Evolutionary conservation across 1,140 invertebrate genomes (phyloP).

Genomic region (Caerostris darwini): DNA sequence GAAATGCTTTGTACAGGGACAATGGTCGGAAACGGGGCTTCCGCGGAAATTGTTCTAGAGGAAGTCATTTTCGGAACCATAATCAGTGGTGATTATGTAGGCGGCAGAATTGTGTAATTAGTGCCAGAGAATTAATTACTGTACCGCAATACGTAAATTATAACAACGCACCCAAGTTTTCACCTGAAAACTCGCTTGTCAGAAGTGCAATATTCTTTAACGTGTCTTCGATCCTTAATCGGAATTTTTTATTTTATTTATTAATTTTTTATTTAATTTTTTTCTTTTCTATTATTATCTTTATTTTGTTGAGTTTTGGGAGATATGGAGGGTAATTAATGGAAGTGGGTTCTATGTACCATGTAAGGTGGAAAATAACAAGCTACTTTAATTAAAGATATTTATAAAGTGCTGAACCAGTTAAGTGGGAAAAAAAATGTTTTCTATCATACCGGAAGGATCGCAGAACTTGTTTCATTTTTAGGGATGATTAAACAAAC

Average conservation of each 20-base stretch:
- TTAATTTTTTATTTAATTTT: background rate
- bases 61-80: constrained; percentile 70
- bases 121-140: constrained; percentile 40
- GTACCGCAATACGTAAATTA: constrained; percentile 32
- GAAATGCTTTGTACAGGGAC: constrained; percentile 65
- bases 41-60: constrained; percentile 57
- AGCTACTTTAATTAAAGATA: constrained; percentile 29
- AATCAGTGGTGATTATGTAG: constrained; percentile 74
- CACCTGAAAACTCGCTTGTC: constrained; percentile 15
- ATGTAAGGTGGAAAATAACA: constrained; percentile 22
- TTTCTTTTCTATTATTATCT: background rate
- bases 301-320: constrained; percentile 2
- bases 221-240: constrained; percentile 15
- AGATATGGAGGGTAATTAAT: constrained; percentile 19
- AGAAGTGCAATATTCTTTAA: background rate
- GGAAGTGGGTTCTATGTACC: background rate
- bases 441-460: background rate
- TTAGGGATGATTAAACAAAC: too few species aligned
- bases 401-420: constrained; percentile 1
- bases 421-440: background rate
- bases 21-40: constrained; percentile 37
- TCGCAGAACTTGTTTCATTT: background rate
- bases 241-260: background rate
- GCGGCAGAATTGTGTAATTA: constrained; percentile 74
- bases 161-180: background rate